These are phyloP conservation scores for Calyptommatus sinebrachiatus DNA, from an alignment of 2,113 vertebrate genomes.

Conservation along the genomic window DNA sequence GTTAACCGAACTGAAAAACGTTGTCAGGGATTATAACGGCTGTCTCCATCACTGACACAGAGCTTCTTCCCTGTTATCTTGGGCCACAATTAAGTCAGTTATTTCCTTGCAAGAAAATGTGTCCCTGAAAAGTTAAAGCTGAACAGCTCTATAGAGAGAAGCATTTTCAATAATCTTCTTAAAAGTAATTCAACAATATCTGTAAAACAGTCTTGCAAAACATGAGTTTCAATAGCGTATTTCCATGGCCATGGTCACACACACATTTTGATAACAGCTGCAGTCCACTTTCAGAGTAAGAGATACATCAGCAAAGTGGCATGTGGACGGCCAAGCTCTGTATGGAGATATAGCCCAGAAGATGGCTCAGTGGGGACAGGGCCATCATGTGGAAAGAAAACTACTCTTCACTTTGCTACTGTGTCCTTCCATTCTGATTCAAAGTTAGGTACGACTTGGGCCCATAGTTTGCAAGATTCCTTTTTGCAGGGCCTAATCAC, in stretches of 20 bases:
- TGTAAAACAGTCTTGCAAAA: slow-evolving; percentile 26
- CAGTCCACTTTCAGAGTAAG: no score
- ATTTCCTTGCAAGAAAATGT: slow-evolving; percentile 49
- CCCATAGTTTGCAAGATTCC: no score
- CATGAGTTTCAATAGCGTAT: not conserved
- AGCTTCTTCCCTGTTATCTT: slow-evolving; percentile 43
- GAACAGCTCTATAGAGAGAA: slow-evolving; percentile 52
- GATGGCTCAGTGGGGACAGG: no score
- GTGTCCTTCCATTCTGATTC: no score
- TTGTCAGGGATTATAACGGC: slow-evolving; percentile 61
- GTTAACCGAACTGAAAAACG: slow-evolving; percentile 63
- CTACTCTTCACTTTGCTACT: no score
- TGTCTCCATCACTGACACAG: slow-evolving; percentile 46
- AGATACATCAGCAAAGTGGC: accelerated
- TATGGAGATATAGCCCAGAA: no score
- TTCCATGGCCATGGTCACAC: not conserved
- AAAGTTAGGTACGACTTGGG: no score
- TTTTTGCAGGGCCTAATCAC: no score
- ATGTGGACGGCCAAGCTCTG: not conserved
- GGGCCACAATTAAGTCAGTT: slow-evolving; percentile 50
- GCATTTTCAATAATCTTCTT: slow-evolving; percentile 36
- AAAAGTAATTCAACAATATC: slow-evolving; percentile 38
- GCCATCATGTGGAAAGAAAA: no score
- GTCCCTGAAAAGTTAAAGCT: slow-evolving; percentile 49
- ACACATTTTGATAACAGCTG: no score